phyloP scores from a whole-genome alignment of 2,797 vertebrate genomes.

The Tangara arthus region DNA sequence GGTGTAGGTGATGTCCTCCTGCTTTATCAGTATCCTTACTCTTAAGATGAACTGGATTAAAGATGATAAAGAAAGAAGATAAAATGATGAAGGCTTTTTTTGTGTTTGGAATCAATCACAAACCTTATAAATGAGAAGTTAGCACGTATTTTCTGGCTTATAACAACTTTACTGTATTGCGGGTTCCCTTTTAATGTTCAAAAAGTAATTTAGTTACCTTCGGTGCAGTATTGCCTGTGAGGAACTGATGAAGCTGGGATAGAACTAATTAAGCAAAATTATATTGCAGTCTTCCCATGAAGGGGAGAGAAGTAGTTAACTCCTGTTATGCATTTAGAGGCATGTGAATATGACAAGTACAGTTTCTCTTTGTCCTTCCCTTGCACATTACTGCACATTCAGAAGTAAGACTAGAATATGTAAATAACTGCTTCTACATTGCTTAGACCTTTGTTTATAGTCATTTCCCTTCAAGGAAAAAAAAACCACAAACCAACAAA shows the following conservation, averaged over 20 bases:
- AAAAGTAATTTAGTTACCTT: neutral
- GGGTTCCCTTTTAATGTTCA: neutral
- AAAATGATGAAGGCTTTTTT: neutral
- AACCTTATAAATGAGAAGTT: neutral
- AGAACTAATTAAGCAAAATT: neutral
- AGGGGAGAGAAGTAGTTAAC: neutral
- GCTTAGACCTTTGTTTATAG: neutral
- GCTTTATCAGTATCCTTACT: neutral
- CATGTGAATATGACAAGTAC: neutral
- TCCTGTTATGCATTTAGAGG: neutral
- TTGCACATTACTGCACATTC: fast-evolving
- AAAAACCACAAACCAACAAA: neutral
- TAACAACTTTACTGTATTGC: neutral
- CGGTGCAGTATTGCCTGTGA: neutral
- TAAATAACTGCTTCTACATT: neutral
- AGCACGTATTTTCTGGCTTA: neutral
- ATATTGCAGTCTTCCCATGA: neutral
- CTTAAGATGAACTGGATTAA: neutral
- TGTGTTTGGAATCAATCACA: neutral
- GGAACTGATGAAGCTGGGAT: neutral
- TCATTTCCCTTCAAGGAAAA: neutral
- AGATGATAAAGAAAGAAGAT: neutral
- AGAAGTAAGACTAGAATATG: neutral
- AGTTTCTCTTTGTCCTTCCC: neutral
- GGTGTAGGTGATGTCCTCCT: neutral